Evolutionary conservation across 2,113 vertebrate species (phyloP), one percentile per base, ranked within the genome.

Genomic region (Pantherophis guttatus): DNA sequence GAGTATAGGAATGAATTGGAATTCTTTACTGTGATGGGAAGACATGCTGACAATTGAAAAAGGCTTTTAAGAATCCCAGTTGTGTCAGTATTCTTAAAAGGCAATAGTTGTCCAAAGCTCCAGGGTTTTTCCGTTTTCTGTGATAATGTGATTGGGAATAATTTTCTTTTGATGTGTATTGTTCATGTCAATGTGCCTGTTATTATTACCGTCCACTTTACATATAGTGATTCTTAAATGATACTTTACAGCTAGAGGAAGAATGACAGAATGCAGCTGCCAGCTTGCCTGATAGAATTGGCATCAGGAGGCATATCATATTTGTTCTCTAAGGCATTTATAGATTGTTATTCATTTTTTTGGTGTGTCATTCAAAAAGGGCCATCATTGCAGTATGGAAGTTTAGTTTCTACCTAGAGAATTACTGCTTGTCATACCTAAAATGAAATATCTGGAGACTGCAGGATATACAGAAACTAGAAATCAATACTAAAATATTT

Each of bases 111-210:
- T 33, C 58, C 58, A 48, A 87, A 87, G 58, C 91, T 70, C 15
- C 52, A 5, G 75, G 75, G 48, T 90, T 90, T 93, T 91, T 94
- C 86, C 26, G 62, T 23, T 93, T 65, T 93, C 9, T 92, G 91
- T 91, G 29, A 90, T 89, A 70, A 70, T 1, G 29, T 94, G 33
- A 0, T 48, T 86, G 15, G 75, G 3, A 86, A 39, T 54, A 0
- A 1, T 93, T 95, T 58, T 53, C 89, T 44, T 91, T 52, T 94
- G 93, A 92, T 93, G 12, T 39, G 10, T 1, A 65, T 93, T 50
- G 0, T 92, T 96, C 92, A 44, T 93, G 90, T 15, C 29, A 21
- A 0, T 55, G 1, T 2, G 48, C 2, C 91, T 95, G 58, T 1
- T 1, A 1, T 6, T 92, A 23, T 5, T 92, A 70, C 12, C 19